A percentile compares a stretch with the other conserved stretches of the same genome.
Conservation (phyloP, 2,113 vertebrate genomes). For the Amblyopsis rosae region DNA sequence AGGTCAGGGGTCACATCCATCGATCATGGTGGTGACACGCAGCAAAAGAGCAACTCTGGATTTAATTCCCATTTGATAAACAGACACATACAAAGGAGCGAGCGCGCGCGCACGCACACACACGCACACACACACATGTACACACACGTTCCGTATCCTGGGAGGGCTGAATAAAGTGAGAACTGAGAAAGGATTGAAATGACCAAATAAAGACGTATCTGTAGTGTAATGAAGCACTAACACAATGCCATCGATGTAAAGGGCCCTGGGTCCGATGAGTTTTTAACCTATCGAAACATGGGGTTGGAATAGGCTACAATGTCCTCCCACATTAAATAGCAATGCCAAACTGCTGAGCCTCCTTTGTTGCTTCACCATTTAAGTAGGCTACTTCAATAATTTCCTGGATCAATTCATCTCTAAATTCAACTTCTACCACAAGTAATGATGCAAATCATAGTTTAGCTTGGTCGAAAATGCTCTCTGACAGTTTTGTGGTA, state of each 20-base stretch:
- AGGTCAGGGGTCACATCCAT: conserved; percentile 72
- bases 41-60: conserved; percentile 56
- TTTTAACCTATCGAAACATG: conserved; percentile 49
- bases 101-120: conserved; percentile 13
- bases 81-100: conserved; percentile 29
- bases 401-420: background rate
- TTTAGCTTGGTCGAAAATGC: too few relatives aligned
- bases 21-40: conserved; percentile 71
- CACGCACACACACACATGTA: too few relatives aligned
- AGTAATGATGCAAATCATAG: background rate
- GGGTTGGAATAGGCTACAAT: conserved; percentile 25
- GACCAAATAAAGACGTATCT: conserved; percentile 65
- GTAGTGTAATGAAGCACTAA: conserved; percentile 59
- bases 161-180: conserved; percentile 61
- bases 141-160: conserved; percentile 47
- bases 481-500: too few relatives aligned
- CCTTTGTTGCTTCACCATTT: conserved; percentile 1
- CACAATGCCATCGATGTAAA: conserved; percentile 65
- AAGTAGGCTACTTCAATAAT: background rate
- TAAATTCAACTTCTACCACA: background rate
- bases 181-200: conserved; percentile 55
- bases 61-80: conserved; percentile 66
- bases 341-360: conserved; percentile 10
- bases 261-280: conserved; percentile 47
- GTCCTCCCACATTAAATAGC: conserved; percentile 7